Evolutionary conservation across 2,888 invertebrate genomes (phyloP).

Genomic region (Agonum fuliginosum): DNA sequence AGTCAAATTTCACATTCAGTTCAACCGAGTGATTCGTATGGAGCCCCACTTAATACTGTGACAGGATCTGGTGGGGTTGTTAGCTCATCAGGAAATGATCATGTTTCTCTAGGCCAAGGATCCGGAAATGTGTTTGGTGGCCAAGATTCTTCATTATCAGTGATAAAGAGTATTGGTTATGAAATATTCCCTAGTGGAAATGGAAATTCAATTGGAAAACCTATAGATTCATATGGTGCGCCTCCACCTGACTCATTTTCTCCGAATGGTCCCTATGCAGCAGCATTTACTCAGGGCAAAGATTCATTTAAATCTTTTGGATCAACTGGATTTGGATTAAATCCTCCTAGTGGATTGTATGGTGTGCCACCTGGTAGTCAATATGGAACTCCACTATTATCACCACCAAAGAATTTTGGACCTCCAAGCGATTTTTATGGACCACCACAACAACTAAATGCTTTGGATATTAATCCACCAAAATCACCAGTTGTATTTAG

Average conservation of each 20-base stretch:
- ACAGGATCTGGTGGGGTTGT: conserved; percentile 71
- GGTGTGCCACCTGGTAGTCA: conserved; percentile 77
- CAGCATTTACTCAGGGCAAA: conserved; percentile 67
- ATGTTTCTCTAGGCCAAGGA: conserved; percentile 65
- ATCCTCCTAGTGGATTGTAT: conserved; percentile 78
- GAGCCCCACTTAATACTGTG: conserved; percentile 73
- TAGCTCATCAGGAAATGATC: conserved; percentile 66
- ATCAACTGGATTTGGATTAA: conserved; percentile 71
- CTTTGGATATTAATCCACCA: conserved; percentile 73
- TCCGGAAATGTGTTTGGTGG: conserved; percentile 53
- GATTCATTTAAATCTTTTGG: conserved; percentile 36
- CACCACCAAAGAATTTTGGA: conserved; percentile 61
- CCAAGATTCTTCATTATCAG: conserved; percentile 66
- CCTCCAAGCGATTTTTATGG: conserved; percentile 61
- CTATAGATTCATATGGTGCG: conserved; percentile 67
- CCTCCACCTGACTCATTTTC: conserved; percentile 69
- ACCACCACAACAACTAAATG: conserved; percentile 66
- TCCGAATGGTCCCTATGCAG: conserved; percentile 69
- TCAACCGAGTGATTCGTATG: conserved; percentile 74
- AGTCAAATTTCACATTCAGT: conserved; percentile 41
- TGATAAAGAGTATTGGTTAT: conserved; percentile 73
- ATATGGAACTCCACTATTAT: conserved; percentile 71
- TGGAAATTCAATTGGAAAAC: conserved; percentile 29
- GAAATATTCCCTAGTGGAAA: conserved; percentile 67
- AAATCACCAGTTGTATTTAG: conserved; percentile 82